Evolutionary conservation across 2,113 vertebrate species (phyloP), one percentile per base, ranked within the genome.

Genomic region (Crotalus horridus): DNA sequence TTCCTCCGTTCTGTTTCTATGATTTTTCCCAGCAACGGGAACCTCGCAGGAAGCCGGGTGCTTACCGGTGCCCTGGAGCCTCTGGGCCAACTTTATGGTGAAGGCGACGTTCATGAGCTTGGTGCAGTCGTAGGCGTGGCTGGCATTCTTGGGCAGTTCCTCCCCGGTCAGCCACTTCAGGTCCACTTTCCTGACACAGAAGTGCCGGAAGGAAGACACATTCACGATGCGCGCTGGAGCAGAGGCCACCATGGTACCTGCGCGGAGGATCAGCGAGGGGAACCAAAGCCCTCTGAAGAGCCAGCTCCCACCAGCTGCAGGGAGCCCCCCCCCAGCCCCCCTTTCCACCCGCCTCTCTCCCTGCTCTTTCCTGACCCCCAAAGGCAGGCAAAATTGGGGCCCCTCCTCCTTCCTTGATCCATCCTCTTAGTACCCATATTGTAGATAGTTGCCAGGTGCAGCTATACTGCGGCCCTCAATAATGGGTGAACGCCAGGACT

Each of bases 51-150:
- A 3, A 2, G 33, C 17, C 33, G 0, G 21, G 17, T 24, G 64
- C 48, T 94, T 39, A 99, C 99, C 98, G 95, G 98, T 98, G 26
- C 98, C 97, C 15, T 95, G 95, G 55, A 99, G 97, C 85, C 97
- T 97, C 81, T 93, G 96, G 0, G 98, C 98, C 51, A 99, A 94
- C 96, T 99, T 98, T 0, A 95, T 93, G 2, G 98, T 98, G 93
- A 98, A 98, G 93, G 98, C 96, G 87, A 98, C 0, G 17, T 98
- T 98, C 97, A 99, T 98, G 43, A 99, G 97, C 94, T 99, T 99
- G 1, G 98, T 98, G 98, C 98, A 97, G 95, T 91, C 94, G 95
- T 99, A 99, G 89, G 92, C 12, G 0, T 26, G 21, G 0, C 96
- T 95, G 17, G 6, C 2, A 0, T 0, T 0, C 1, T 94, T 6